Evolutionary conservation across 2,797 vertebrate species (phyloP).

Genomic region (Ptychobarbus kaznakovi): DNA sequence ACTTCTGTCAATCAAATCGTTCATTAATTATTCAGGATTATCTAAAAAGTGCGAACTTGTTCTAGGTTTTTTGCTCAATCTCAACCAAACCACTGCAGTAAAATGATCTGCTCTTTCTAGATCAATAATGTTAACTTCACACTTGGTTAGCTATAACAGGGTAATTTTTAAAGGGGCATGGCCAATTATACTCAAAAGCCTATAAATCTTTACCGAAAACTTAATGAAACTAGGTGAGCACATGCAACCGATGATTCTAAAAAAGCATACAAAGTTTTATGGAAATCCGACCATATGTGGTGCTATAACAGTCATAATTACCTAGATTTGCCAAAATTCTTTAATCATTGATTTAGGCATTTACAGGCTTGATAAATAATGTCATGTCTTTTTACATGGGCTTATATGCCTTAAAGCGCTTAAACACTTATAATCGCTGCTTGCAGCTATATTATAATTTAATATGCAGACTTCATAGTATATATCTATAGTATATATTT

Average conservation of each 20-base stretch:
- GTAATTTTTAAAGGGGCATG: too few species aligned
- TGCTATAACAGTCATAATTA: too few species aligned
- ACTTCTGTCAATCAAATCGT: background rate
- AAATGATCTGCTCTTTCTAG: background rate
- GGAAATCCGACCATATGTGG: too few species aligned
- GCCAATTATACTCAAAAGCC: background rate
- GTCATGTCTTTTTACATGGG: background rate
- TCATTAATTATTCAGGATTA: background rate
- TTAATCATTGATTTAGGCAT: background rate
- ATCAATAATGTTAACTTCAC: background rate
- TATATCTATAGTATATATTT: too few species aligned
- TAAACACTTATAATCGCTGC: too few species aligned
- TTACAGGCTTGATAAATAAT: background rate
- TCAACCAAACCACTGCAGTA: background rate
- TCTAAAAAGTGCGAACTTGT: background rate
- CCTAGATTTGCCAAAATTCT: background rate
- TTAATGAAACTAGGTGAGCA: background rate
- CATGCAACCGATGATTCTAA: too few species aligned
- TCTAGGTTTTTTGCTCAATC: too few species aligned
- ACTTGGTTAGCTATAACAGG: too few species aligned
- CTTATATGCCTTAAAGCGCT: background rate
- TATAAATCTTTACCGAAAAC: background rate
- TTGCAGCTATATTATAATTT: too few species aligned
- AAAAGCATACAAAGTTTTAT: too few species aligned
- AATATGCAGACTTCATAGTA: too few species aligned